phyloP scores from a whole-genome alignment of 2,888 invertebrate genomes.

The Melanchra persicariae region DNA sequence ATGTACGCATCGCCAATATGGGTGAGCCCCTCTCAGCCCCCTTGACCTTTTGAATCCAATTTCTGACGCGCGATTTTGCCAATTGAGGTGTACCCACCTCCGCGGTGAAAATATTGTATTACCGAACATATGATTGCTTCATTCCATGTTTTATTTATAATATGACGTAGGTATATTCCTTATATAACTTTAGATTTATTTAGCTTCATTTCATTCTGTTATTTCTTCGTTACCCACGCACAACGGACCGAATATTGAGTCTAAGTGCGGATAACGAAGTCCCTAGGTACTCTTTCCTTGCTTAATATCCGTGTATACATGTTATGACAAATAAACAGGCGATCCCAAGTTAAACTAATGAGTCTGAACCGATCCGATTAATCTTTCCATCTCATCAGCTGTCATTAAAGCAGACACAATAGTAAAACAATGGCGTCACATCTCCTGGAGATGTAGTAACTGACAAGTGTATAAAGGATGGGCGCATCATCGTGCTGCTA shows the following conservation, averaged over 20 bases:
- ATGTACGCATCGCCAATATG: conserved; percentile 45
- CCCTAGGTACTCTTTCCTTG: too few relatives aligned
- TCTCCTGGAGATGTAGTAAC: too few relatives aligned
- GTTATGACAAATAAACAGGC: too few relatives aligned
- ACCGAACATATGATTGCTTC: conserved; percentile 18
- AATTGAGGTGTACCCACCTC: conserved; percentile 14
- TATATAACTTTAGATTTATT: neutral
- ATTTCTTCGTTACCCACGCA: neutral
- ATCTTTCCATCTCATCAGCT: too few relatives aligned
- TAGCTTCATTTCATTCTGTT: neutral
- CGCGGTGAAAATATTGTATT: conserved; percentile 37
- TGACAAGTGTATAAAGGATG: too few relatives aligned
- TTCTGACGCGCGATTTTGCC: conserved; percentile 23
- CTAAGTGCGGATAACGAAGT: too few relatives aligned
- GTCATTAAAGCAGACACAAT: too few relatives aligned
- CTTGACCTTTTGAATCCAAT: conserved; percentile 56
- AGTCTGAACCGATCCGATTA: too few relatives aligned
- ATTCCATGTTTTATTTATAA: conserved; percentile 12
- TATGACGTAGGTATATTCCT: neutral
- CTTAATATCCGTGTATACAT: too few relatives aligned
- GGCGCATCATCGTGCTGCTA: neutral
- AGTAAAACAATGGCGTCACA: too few relatives aligned
- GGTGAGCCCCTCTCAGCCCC: conserved; percentile 14
- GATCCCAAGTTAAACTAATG: too few relatives aligned
- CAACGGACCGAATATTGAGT: too few relatives aligned